Base-by-base conservation (phyloP, 2,797 vertebrate genomes). In the Anomalospiza imberbis region DNA sequence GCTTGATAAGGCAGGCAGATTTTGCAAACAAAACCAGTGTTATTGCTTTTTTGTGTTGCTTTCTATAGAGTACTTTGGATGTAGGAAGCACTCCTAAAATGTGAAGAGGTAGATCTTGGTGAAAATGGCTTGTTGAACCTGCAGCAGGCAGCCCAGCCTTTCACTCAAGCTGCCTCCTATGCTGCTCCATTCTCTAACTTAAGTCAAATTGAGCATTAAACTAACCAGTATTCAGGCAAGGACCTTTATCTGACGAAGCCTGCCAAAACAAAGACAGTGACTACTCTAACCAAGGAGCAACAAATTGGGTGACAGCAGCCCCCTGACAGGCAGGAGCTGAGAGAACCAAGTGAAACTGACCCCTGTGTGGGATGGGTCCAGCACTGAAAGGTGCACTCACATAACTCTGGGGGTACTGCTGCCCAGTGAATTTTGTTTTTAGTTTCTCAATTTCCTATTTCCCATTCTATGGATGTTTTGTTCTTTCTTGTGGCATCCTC, bases 321-420 rank as follows among this genome's bases (percentile, higher is more conserved):
- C 17, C 9, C 13, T 0, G 2, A 34, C 16, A 86, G 45, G 21
- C 34, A 58, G 75, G 34, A 85, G 13, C 17, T 5, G 2, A 85
- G 63, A 51, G 25, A 19, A 11, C 12, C 5, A 42, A n/a, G 10
- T 11, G 25, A 61, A 45, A 34, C 25, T 12, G 3, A 12, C 7
- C 10, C 25, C 32, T 55, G 7, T 17, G 22, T 53, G 53, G 17
- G 38, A 53, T 0, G 0, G 17, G 25, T 50, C 32, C 25, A n/a
- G 44, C 55, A 62, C 55, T 17, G 26, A 54, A 47, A 73, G 40
- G 16, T 32, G 44, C 36, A 28, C 6, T 91, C 34, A 29, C 14
- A 42, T n/a, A 53, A 38, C 31, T 60, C 63, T 48, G 29, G n/a
- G 7, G 17, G 5, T 77, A 42, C 73, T 7, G 1, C 36, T 84